Evolutionary conservation across 2,797 vertebrate genomes (phyloP).

Genomic region (Lacerta bilineata): DNA sequence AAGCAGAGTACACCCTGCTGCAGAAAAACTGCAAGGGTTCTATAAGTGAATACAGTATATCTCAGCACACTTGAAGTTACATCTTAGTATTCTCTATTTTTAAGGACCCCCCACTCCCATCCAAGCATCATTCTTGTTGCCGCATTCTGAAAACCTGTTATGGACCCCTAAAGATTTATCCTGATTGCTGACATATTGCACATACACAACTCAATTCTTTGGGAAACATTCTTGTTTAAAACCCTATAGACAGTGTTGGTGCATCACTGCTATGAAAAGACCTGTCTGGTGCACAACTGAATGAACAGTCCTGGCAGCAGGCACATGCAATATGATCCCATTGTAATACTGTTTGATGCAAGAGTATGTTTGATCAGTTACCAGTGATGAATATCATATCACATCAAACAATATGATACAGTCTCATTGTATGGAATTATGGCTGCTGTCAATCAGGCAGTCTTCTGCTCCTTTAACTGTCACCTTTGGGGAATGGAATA

Average conservation of each 20-base stretch:
- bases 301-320: slow-evolving; percentile 75
- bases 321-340: slow-evolving; percentile 71
- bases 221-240: slow-evolving; percentile 41
- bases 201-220: slow-evolving; percentile 50
- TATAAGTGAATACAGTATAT: not conserved
- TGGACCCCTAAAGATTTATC: slow-evolving; percentile 41
- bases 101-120: slow-evolving; percentile 1
- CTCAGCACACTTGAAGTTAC: not conserved
- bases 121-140: slow-evolving; percentile 53
- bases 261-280: slow-evolving; percentile 73
- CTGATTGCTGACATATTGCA: slow-evolving; percentile 60
- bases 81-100: slow-evolving; percentile 27
- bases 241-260: slow-evolving; percentile 55
- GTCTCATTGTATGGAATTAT: slow-evolving; percentile 86
- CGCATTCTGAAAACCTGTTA: slow-evolving; percentile 1
- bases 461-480: slow-evolving; percentile 79
- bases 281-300: slow-evolving; percentile 66
- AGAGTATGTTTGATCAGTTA: slow-evolving; percentile 82
- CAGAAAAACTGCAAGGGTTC: not conserved
- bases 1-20: not conserved
- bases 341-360: slow-evolving; percentile 80
- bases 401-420: slow-evolving; percentile 84
- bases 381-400: slow-evolving; percentile 82
- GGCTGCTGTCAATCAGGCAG: slow-evolving; percentile 84
- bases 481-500: slow-evolving; percentile 71